phyloP scores from a whole-genome alignment of 2,888 invertebrate species.

The Synergus gifuensis region DNA sequence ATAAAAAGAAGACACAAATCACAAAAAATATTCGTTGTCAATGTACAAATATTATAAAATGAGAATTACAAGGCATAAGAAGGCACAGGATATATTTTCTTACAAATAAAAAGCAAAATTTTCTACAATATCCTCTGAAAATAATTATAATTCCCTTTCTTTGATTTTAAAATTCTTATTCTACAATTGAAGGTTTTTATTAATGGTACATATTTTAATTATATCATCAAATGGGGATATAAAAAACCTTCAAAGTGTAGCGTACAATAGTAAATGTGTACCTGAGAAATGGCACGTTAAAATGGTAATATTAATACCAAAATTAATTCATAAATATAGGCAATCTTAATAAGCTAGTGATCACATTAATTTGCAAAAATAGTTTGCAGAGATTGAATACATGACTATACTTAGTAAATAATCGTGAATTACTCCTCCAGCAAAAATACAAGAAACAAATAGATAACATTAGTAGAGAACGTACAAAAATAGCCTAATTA shows the following conservation, averaged over 20 bases:
- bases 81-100: conserved; percentile 26
- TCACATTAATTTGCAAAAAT: conserved; percentile 12
- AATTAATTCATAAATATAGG: conserved; percentile 1
- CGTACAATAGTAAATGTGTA: conserved; percentile 4
- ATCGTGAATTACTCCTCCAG: conserved; percentile 3
- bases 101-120: background rate
- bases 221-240: background rate
- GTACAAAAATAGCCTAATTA: too few relatives aligned
- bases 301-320: background rate
- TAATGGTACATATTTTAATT: background rate
- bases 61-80: conserved; percentile 23
- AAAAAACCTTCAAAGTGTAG: background rate
- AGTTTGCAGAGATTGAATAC: conserved; percentile 2
- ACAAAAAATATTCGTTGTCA: conserved; percentile 24
- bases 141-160: background rate
- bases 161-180: background rate
- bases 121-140: background rate
- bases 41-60: conserved; percentile 11
- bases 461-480: too few relatives aligned
- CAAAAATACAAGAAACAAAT: background rate
- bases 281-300: background rate
- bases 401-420: background rate
- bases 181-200: background rate
- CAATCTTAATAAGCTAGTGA: conserved; percentile 18
- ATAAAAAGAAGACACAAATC: background rate